Evolutionary conservation across 2,888 invertebrate species (phyloP), one percentile per base, ranked within the genome.

Genomic region (Gymnocheta viridis): DNA sequence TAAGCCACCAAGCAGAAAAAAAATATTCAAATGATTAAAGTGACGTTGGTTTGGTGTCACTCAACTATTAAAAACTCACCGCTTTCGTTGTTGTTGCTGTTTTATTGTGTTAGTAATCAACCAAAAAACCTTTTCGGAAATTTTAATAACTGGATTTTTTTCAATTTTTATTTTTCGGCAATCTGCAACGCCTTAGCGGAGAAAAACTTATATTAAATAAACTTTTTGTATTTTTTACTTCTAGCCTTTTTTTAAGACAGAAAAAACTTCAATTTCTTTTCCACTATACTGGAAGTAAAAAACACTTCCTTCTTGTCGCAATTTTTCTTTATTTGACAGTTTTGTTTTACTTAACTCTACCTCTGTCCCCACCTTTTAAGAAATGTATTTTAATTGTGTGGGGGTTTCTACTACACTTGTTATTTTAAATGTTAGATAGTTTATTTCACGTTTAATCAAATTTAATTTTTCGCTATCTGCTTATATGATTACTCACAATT

Each of bases 401-500:
- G 49, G 27, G 19, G 51, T 74, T 73, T 67, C 58, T 58, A 47
- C 44, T 58, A 47, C 24, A 56, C 6, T 49, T 67, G 14, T 58
- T 77, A 35, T 70, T 47, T 32, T 56, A 38, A 44, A 24, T 54
- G 72, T 47, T 56, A 38, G 67, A 51, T 70, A 56, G 27, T 19
- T 38, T 12, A 32, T 17, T 51, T 60, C 72, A 35, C 19, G 22
- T 69, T 83, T 73, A 67, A 77, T 78, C 73, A 67, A 72, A 58
- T 76, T 60, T 17, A 60, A 58, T 85, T 85, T 86, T 41, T 67
- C 47, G 9, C 54, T 54, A 32, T 85, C 85, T 80, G 76, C 85
- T 86, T 85, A 72, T 66, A 82, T 81, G 85, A 84, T 87, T 86
- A 87, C 85, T 87, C 86, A 86, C 86, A 82, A 79, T 82, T 78